Conservation (phyloP, 2,797 vertebrate species). For the Loris lydekkerianus region DNA sequence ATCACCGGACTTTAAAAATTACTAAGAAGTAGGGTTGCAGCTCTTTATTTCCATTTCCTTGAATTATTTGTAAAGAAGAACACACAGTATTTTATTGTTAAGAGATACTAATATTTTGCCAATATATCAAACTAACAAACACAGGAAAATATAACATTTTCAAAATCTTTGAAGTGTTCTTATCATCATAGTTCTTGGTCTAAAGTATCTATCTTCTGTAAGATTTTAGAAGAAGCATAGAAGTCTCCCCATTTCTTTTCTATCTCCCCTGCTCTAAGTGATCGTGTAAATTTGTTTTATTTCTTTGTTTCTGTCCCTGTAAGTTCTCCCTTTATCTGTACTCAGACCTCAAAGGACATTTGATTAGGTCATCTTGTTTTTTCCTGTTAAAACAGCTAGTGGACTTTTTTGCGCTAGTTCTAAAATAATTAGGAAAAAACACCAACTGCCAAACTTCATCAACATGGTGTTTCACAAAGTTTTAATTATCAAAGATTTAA, state of each 20-base stretch:
- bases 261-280: background rate
- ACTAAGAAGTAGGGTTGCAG: background rate
- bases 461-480: background rate
- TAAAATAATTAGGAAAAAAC: constrained; percentile 34
- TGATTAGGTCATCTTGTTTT: background rate
- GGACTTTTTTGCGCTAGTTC: background rate
- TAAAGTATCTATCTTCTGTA: background rate
- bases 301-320: background rate
- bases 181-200: background rate
- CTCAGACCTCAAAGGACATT: background rate
- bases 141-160: background rate
- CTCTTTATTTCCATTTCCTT: background rate
- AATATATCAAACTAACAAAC: background rate
- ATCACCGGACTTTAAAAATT: constrained; percentile 10
- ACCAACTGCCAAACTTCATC: background rate
- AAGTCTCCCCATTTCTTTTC: background rate
- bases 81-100: background rate
- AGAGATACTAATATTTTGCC: constrained; percentile 20
- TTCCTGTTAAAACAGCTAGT: background rate
- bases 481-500: constrained; percentile 32
- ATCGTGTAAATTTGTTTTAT: background rate
- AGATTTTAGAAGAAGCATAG: background rate
- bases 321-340: background rate
- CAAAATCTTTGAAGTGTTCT: background rate
- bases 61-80: background rate